A percentile compares a stretch with the other conserved stretches of the same genome.
Evolutionary conservation across 2,888 invertebrate species (phyloP).

Genomic region (Iphiclides podalirius): DNA sequence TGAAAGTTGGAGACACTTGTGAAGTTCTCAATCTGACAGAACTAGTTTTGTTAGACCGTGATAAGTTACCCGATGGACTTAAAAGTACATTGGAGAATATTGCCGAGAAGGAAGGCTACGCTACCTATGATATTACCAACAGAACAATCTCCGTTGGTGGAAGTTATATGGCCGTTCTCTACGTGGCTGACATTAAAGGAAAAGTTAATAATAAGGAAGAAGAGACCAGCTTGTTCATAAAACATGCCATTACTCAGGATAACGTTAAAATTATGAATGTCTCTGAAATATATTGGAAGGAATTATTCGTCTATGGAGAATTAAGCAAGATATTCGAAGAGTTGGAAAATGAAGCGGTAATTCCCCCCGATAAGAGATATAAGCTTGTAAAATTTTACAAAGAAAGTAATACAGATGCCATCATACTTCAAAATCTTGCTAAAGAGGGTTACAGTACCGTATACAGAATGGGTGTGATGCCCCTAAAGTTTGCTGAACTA

Average conservation of each 20-base stretch:
- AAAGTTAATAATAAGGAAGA: slow-evolving; percentile 30
- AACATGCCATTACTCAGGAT: slow-evolving; percentile 39
- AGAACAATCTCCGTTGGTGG: slow-evolving; percentile 39
- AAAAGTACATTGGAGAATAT: slow-evolving; percentile 29
- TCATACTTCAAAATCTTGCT: slow-evolving; percentile 49
- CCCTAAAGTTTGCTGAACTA: slow-evolving; percentile 44
- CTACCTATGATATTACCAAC: slow-evolving; percentile 29
- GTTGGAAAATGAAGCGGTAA: slow-evolving; percentile 40
- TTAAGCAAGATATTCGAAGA: slow-evolving; percentile 38
- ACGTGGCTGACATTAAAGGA: slow-evolving; percentile 43
- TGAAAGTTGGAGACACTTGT: background rate
- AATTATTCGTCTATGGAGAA: slow-evolving; percentile 47
- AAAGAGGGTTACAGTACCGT: slow-evolving; percentile 42
- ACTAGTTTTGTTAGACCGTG: background rate
- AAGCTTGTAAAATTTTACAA: slow-evolving; percentile 41
- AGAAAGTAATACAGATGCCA: slow-evolving; percentile 38
- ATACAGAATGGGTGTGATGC: slow-evolving; percentile 42
- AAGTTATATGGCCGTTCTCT: slow-evolving; percentile 44
- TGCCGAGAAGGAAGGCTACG: slow-evolving; percentile 35
- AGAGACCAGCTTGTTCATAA: slow-evolving; percentile 47
- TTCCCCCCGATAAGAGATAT: slow-evolving; percentile 42
- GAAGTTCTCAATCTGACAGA: background rate
- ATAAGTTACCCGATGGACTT: background rate
- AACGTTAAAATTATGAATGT: slow-evolving; percentile 40
- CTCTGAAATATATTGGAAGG: slow-evolving; percentile 40